phyloP scores from a whole-genome alignment of 1,140 invertebrate genomes.

The Papilio helenus region DNA sequence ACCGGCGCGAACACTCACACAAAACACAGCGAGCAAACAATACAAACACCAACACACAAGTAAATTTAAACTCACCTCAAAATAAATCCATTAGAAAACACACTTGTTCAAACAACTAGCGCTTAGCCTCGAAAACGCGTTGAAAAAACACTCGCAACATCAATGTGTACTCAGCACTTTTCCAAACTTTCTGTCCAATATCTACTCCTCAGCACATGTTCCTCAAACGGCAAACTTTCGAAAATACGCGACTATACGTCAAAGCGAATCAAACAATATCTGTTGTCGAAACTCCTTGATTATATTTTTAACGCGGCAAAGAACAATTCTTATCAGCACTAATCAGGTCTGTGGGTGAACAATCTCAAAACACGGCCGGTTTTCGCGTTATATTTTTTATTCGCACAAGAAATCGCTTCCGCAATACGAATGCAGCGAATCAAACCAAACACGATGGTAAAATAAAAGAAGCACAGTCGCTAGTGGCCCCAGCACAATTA shows the following conservation, averaged over 20 bases:
- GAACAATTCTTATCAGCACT: conserved; percentile 28
- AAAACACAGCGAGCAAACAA: conserved; percentile 80
- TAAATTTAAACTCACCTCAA: conserved; percentile 83
- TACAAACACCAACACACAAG: conserved; percentile 82
- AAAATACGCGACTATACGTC: conserved; percentile 40
- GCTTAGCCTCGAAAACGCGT: conserved; percentile 82
- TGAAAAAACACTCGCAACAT: conserved; percentile 81
- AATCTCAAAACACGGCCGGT: conserved; percentile 51
- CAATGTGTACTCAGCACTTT: conserved; percentile 79
- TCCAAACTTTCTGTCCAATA: conserved; percentile 78
- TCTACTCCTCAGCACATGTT: conserved; percentile 58
- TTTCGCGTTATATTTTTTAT: conserved; percentile 56
- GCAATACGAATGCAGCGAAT: conserved; percentile 64
- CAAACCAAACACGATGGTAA: conserved; percentile 66
- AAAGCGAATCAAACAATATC: conserved; percentile 45
- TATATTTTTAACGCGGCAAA: conserved; percentile 36
- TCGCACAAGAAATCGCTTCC: conserved; percentile 64
- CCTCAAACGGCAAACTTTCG: conserved; percentile 45
- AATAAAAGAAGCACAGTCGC: conserved; percentile 69
- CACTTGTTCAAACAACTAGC: conserved; percentile 83
- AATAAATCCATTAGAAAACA: conserved; percentile 84
- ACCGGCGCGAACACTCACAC: conserved; percentile 80
- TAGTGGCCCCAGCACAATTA: conserved; percentile 75
- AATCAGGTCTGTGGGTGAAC: conserved; percentile 49
- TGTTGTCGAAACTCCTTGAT: conserved; percentile 27